phyloP scores from a whole-genome alignment of 2,113 vertebrate genomes.

The Balaenoptera acutorostrata region DNA sequence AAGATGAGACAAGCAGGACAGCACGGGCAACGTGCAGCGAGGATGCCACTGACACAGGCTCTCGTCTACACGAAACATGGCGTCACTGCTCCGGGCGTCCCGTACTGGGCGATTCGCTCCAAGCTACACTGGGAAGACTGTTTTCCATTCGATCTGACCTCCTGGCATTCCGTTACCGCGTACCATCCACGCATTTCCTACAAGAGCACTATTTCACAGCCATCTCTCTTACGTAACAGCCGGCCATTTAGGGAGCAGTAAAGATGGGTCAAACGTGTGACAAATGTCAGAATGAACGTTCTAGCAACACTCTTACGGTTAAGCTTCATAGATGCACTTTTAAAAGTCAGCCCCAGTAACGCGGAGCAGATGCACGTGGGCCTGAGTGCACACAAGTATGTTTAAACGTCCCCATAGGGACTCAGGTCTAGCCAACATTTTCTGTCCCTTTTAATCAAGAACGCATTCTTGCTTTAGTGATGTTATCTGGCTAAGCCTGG shows the following conservation, averaged over 20 bases:
- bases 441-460: neutral
- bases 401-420: neutral
- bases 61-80: rapidly evolving
- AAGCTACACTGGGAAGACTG: neutral
- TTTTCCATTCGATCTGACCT: neutral
- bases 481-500: rapidly evolving
- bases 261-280: neutral
- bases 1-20: neutral
- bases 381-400: rapidly evolving
- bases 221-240: neutral
- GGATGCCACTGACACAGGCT: rapidly evolving
- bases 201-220: neutral
- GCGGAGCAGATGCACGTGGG: rapidly evolving
- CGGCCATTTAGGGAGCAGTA: rapidly evolving
- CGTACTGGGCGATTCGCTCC: rapidly evolving
- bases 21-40: rapidly evolving
- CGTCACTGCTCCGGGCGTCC: rapidly evolving
- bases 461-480: neutral
- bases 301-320: neutral
- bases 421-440: neutral
- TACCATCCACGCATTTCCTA: rapidly evolving
- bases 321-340: rapidly evolving
- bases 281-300: neutral
- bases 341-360: rapidly evolving
- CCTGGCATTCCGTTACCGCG: rapidly evolving